phyloP scores from a whole-genome alignment of 2,797 vertebrate species.

The Choloepus didactylus region DNA sequence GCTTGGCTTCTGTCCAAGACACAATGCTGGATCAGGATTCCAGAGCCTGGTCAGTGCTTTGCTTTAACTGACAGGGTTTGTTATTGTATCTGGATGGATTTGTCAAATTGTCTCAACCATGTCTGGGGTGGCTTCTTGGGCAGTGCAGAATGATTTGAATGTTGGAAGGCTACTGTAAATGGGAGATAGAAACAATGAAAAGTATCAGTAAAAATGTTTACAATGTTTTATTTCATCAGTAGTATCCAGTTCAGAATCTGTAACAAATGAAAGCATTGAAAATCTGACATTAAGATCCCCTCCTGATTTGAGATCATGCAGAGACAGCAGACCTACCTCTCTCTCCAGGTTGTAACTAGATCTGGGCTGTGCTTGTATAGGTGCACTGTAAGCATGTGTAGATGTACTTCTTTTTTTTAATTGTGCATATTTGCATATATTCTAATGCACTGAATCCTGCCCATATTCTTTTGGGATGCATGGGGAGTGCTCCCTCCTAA shows the following conservation, averaged over 20 bases:
- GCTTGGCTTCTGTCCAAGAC: neutral
- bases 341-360: neutral
- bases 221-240: neutral
- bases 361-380: neutral
- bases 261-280: neutral
- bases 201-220: neutral
- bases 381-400: too few relatives aligned
- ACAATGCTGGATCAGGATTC: neutral
- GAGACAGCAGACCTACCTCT: neutral
- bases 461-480: neutral
- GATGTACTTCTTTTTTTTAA: neutral
- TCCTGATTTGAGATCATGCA: neutral
- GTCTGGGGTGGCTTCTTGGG: neutral
- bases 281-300: too few relatives aligned
- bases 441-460: neutral
- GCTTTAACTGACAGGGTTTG: neutral
- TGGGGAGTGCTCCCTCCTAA: neutral
- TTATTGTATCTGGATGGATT: neutral
- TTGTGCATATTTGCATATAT: neutral
- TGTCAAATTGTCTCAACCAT: neutral
- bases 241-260: neutral
- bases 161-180: neutral
- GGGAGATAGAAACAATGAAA: neutral
- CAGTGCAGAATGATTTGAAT: neutral
- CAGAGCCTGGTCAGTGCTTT: neutral